phyloP scores from a whole-genome alignment of 2,113 vertebrate genomes.

The Motacilla alba region DNA sequence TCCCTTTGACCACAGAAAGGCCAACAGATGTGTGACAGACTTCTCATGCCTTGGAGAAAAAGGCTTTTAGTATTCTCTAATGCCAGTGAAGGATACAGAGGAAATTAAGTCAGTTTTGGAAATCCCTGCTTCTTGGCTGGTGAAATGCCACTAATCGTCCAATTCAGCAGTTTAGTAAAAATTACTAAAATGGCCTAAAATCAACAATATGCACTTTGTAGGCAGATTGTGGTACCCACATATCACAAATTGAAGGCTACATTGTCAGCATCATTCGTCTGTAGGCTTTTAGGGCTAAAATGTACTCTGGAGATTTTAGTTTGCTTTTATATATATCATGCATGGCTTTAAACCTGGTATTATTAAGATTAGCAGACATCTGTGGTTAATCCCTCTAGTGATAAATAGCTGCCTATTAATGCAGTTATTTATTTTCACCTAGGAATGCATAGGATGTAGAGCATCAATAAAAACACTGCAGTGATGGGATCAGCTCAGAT shows the following conservation, averaged over 20 bases:
- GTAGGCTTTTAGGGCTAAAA: not conserved
- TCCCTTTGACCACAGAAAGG: not conserved
- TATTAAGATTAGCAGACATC: not conserved
- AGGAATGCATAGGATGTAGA: not conserved
- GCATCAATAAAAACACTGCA: not conserved
- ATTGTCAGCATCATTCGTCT: not conserved
- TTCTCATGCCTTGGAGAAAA: not conserved
- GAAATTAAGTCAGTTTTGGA: not conserved
- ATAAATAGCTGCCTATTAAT: slow-evolving; percentile 2
- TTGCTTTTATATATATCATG: not conserved
- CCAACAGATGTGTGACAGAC: not conserved
- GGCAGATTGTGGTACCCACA: not conserved
- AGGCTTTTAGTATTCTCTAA: not conserved
- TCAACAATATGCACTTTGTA: not conserved
- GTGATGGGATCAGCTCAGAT: not conserved
- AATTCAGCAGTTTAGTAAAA: not conserved
- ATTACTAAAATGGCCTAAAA: not conserved
- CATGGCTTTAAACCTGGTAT: not conserved
- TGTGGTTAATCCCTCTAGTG: not conserved
- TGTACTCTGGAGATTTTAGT: not conserved
- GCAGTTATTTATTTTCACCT: not conserved
- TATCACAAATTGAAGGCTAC: not conserved
- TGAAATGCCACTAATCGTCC: not conserved
- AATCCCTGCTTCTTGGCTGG: not conserved
- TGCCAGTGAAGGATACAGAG: not conserved